Evolutionary conservation across 1,140 invertebrate genomes (phyloP), one percentile per base, ranked within the genome.

Genomic region (Drosophila orosa): DNA sequence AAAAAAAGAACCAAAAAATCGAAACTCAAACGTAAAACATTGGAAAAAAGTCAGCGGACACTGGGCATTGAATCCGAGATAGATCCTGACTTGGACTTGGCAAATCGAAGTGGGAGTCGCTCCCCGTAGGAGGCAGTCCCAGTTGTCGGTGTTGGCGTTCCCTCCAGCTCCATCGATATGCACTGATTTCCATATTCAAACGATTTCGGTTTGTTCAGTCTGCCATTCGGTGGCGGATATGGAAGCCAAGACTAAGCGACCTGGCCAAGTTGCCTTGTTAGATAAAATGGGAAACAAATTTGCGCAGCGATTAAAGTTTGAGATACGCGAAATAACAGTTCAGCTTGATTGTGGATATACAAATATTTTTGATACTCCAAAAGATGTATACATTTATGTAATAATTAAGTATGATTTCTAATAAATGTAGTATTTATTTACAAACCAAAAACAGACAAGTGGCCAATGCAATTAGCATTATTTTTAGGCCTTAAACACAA

Each of bases 101-200:
- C 29, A 56, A 57, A 31, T 35, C 39, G 29, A 19, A 57, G 67
- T 68, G n/a, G 67, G 65, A 69, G 63, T 56, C 15, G n/a, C n/a
- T 10, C 24, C 35, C 48, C 12, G 48, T 52, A 71, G 42, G 42
- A 19, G 67, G 59, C 48, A 48, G 39, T 25, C 10, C 48, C 17
- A 31, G 40, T 45, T 56, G 33, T 13, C 44, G 65, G 47, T 50
- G 66, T 69, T 66, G 66, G 66, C 31, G 37, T 68, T 56, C 63
- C 50, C 27, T 25, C 33, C 61, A 52, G 65, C 61, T 63, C 48
- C 67, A 71, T 71, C 67, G 67, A 71, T 71, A 71, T 48, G 50
- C 67, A 37, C 65, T 71, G 67, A 71, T 71, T 71, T 71, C 67
- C 67, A 71, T 71, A 71, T 71, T 71, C 67, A 71, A 71, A 57